Conservation (phyloP, 2,113 vertebrate genomes). For the Tauraco erythrolophus region DNA sequence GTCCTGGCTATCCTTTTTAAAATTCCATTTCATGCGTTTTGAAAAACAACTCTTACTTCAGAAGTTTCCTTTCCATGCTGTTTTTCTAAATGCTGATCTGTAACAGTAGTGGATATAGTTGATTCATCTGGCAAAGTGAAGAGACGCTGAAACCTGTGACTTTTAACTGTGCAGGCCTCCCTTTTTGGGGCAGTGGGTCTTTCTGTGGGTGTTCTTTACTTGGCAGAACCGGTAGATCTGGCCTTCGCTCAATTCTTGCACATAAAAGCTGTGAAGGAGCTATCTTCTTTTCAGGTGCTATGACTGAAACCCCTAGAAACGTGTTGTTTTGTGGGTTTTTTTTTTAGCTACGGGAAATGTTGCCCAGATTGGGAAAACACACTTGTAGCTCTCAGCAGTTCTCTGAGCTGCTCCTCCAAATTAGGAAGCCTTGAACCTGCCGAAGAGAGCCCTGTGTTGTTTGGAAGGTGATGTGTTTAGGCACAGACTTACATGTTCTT, state of each 20-base stretch:
- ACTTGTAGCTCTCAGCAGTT: neutral
- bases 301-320: neutral
- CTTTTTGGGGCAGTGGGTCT: neutral
- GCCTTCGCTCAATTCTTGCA: neutral
- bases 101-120: fast-evolving
- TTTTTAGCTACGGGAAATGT: neutral
- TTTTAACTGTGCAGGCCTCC: neutral
- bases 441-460: fast-evolving
- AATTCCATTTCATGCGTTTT: neutral
- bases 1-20: neutral
- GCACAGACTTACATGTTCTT: fast-evolving
- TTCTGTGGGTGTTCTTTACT: neutral
- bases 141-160: neutral
- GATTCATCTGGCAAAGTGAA: neutral
- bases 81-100: neutral
- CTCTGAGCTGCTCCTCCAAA: neutral
- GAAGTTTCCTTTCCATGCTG: neutral
- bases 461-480: neutral
- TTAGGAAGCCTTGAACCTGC: neutral
- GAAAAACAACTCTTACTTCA: neutral
- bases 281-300: neutral
- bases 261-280: neutral
- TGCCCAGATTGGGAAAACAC: neutral
- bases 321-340: no score
- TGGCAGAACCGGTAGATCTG: neutral